Evolutionary conservation across 2,113 vertebrate genomes (phyloP).

Genomic region (Nyctibius bracteatus): DNA sequence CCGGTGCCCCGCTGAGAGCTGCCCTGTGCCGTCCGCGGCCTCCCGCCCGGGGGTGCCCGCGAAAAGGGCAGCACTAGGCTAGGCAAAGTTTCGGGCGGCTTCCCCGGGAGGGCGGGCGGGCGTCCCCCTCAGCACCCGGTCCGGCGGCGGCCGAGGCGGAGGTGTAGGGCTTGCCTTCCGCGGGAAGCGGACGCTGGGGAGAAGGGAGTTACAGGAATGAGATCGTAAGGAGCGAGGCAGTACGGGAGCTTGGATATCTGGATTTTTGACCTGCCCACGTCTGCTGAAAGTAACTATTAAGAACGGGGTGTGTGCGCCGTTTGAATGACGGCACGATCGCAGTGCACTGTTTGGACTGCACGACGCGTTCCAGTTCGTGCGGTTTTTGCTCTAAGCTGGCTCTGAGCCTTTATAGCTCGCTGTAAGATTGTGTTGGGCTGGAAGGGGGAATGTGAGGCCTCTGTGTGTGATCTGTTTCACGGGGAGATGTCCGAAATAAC

Average conservation of each 20-base stretch:
- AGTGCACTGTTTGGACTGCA: not conserved
- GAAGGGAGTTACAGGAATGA: not conserved
- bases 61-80: not conserved
- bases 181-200: not conserved
- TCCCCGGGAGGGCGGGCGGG: not conserved
- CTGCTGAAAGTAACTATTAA: accelerated
- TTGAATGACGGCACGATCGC: not conserved
- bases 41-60: not conserved
- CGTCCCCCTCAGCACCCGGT: not conserved
- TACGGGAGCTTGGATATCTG: accelerated
- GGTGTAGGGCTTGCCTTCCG: not conserved
- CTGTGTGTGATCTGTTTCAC: not conserved
- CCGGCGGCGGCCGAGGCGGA: not conserved
- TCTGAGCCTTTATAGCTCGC: not conserved
- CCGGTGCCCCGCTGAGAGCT: not conserved
- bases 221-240: not conserved
- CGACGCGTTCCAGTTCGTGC: accelerated
- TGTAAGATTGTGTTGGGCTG: not conserved
- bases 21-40: not conserved
- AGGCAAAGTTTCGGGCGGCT: not conserved
- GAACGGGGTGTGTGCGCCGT: accelerated
- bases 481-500: not conserved
- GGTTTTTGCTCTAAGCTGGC: not conserved
- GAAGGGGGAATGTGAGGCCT: not conserved
- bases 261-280: accelerated